Evolutionary conservation across 2,797 vertebrate species (phyloP).

Genomic region (Eremophila alpestris): DNA sequence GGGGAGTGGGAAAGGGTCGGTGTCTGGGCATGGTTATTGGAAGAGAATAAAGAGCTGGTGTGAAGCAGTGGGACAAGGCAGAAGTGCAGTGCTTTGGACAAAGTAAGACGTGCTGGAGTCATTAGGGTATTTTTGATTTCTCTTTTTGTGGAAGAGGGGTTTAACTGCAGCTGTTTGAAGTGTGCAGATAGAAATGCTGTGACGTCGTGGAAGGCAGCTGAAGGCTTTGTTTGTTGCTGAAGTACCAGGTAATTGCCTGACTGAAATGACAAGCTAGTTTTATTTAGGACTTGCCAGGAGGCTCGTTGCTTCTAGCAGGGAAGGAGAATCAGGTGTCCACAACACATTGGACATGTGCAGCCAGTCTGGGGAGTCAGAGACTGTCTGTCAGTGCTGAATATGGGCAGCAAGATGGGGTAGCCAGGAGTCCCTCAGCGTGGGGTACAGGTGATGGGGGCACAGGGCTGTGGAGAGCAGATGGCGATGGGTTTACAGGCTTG

Average conservation of each 20-base stretch:
- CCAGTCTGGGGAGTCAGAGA: not conserved
- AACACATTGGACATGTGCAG: fast-evolving
- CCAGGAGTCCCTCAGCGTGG: fast-evolving
- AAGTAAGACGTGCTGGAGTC: not conserved
- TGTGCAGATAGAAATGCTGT: not conserved
- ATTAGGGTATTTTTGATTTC: not conserved
- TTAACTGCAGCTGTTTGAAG: not conserved
- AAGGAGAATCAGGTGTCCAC: not conserved
- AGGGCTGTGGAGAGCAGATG: not conserved
- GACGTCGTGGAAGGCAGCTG: not conserved
- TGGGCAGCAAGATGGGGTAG: fast-evolving
- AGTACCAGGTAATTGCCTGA: not conserved
- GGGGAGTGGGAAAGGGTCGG: fast-evolving
- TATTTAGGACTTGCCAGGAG: not conserved
- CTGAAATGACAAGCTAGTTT: not conserved
- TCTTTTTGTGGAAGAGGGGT: not conserved
- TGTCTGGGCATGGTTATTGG: fast-evolving
- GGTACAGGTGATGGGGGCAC: not conserved
- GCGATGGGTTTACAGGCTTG: not conserved
- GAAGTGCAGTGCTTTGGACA: not conserved
- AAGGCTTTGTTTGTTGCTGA: not conserved
- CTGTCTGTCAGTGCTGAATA: not conserved
- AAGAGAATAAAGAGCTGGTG: not conserved
- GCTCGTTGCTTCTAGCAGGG: not conserved
- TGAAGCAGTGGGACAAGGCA: not conserved